These are phyloP conservation scores for Terrapene triunguis DNA, from an alignment of 2,113 vertebrate genomes.

Conservation along the genomic window DNA sequence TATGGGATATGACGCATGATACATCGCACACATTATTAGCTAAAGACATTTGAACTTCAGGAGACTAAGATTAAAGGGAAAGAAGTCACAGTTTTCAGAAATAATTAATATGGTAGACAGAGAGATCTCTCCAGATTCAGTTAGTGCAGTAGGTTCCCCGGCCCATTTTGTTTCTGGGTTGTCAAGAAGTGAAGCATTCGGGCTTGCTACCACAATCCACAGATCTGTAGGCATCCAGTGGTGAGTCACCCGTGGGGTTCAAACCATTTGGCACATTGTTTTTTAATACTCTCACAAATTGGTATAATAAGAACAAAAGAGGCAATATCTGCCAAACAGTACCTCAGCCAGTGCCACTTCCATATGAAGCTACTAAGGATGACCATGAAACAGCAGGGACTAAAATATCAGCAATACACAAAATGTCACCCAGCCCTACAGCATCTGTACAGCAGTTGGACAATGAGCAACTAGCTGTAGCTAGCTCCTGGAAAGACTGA, in stretches of 20 bases:
- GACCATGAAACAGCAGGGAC: background rate
- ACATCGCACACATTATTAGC: background rate
- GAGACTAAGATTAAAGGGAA: conserved; percentile 50
- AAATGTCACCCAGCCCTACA: background rate
- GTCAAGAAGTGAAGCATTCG: background rate
- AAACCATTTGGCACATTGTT: background rate
- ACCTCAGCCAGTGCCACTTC: background rate
- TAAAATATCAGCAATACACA: background rate
- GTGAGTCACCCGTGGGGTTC: background rate
- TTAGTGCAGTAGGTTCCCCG: background rate
- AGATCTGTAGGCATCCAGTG: background rate
- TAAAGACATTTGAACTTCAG: conserved; percentile 46
- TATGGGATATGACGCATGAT: conserved; percentile 34
- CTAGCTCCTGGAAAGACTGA: background rate
- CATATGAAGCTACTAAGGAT: background rate
- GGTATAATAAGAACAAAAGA: background rate
- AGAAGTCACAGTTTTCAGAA: background rate
- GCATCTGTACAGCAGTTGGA: background rate
- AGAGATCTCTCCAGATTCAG: background rate
- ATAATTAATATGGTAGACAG: conserved; percentile 32
- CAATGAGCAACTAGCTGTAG: background rate
- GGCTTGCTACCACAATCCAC: background rate
- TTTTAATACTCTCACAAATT: background rate
- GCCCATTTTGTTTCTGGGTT: background rate
- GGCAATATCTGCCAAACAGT: background rate